Evolutionary conservation across 2,888 invertebrate species (phyloP).

Genomic region (Furcula furcula): DNA sequence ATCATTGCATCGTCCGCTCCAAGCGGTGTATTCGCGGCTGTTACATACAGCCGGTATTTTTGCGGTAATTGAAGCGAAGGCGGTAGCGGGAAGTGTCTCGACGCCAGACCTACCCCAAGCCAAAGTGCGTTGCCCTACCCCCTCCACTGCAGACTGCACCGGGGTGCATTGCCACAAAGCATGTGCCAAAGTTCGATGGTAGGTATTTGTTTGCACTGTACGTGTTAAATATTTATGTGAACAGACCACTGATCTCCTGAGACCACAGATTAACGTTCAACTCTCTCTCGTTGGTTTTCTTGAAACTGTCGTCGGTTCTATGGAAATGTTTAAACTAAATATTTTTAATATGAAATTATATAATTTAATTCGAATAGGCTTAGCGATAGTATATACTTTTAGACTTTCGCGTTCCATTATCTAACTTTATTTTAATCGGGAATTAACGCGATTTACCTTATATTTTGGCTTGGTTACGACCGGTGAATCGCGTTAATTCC

Average conservation of each 20-base stretch:
- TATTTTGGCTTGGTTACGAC: no score
- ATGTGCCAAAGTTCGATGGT: conserved; percentile 26
- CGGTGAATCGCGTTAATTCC: no score
- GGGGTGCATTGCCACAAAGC: conserved; percentile 47
- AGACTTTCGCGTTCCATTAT: no score
- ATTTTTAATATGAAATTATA: no score
- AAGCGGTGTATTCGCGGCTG: conserved; percentile 38
- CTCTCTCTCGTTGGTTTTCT: neutral
- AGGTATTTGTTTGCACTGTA: conserved; percentile 17
- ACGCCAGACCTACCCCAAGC: conserved; percentile 72
- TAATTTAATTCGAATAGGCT: no score
- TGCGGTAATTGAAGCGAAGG: conserved; percentile 33
- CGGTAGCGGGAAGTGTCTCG: conserved; percentile 50
- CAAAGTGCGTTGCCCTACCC: conserved; percentile 49
- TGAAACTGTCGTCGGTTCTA: neutral
- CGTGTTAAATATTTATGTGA: conserved; percentile 20
- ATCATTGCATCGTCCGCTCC: neutral
- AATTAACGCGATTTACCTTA: no score
- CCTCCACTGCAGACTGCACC: conserved; percentile 27
- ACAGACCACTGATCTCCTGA: neutral
- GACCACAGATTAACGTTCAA: neutral
- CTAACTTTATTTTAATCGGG: no score
- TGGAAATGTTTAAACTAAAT: neutral
- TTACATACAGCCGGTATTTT: conserved; percentile 5
- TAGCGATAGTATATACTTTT: no score